Conservation (phyloP, 1,140 invertebrate genomes). For the Drosophila tani region DNA sequence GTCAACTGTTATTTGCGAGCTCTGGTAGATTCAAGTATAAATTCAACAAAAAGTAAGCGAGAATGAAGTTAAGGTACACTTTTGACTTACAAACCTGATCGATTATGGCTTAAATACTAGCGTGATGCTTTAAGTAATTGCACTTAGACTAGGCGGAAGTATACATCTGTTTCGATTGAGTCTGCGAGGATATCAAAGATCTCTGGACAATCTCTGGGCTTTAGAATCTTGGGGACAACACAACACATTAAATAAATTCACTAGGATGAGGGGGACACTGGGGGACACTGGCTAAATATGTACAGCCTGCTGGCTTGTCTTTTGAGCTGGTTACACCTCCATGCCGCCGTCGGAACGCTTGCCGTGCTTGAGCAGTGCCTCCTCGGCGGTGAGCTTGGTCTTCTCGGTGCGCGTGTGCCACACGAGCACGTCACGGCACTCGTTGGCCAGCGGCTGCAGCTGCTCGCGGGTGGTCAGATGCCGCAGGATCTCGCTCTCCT, state of each 20-base stretch:
- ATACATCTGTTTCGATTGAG: not conserved
- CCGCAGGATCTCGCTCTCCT: conserved; percentile 95
- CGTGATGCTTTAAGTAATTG: conserved; percentile 8
- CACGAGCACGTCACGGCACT: conserved; percentile 96
- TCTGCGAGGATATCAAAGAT: conserved; percentile 6
- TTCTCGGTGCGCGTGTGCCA: conserved; percentile 98
- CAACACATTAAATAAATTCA: conserved; percentile 49
- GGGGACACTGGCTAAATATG: conserved; percentile 11
- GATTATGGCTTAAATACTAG: not conserved
- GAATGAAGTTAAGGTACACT: not conserved
- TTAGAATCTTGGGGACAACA: not conserved
- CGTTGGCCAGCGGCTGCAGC: conserved; percentile 95
- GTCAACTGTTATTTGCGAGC: no score
- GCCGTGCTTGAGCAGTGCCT: conserved; percentile 85
- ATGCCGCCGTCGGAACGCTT: conserved; percentile 88
- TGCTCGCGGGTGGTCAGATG: conserved; percentile 92
- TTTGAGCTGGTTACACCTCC: conserved; percentile 87
- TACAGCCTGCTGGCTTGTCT: not conserved
- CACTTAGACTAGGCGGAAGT: conserved; percentile 12
- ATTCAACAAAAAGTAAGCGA: no score
- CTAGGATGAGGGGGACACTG: conserved; percentile 11
- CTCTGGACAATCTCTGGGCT: not conserved
- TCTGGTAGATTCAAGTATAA: no score
- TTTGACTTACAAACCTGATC: not conserved
- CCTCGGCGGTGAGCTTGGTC: conserved; percentile 90